These are phyloP conservation scores for Drosophila equinoxialis DNA, from an alignment of 1,140 invertebrate genomes.

Conservation along the genomic window DNA sequence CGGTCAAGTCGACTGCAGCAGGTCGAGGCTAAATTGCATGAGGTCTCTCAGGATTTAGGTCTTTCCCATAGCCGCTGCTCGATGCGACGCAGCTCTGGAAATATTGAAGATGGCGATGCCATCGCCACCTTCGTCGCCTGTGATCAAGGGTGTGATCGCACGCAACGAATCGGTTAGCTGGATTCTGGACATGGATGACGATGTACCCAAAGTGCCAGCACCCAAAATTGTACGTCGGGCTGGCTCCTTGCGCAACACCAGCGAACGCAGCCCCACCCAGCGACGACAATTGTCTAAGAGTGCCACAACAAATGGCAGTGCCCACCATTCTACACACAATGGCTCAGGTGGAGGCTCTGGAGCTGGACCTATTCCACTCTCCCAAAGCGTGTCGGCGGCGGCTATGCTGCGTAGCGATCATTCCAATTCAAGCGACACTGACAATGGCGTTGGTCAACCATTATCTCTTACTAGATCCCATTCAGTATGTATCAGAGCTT, in stretches of 20 bases:
- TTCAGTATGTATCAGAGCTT: slow-evolving; percentile 62
- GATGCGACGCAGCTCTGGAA: slow-evolving; percentile 24
- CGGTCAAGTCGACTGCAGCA: slow-evolving; percentile 84
- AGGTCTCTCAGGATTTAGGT: slow-evolving; percentile 37
- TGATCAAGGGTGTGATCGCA: slow-evolving; percentile 91
- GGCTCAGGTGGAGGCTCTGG: slow-evolving; percentile 9
- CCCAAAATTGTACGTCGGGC: slow-evolving; percentile 85
- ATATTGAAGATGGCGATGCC: slow-evolving; percentile 12
- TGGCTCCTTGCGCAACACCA: slow-evolving; percentile 83
- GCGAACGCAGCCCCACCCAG: slow-evolving; percentile 75
- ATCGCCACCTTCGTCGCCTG: slow-evolving; percentile 86
- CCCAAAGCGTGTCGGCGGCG: slow-evolving; percentile 85
- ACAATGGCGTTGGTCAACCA: slow-evolving; percentile 32
- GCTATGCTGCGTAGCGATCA: slow-evolving; percentile 68
- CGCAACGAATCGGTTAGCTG: slow-evolving; percentile 93
- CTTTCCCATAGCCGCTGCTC: slow-evolving; percentile 29
- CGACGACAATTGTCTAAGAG: slow-evolving; percentile 82
- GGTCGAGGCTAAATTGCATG: slow-evolving; percentile 64
- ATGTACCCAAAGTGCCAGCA: slow-evolving; percentile 87
- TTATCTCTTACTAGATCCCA: slow-evolving; percentile 71
- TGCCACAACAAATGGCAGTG: slow-evolving; percentile 45
- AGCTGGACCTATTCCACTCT: slow-evolving; percentile 82
- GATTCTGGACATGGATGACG: slow-evolving; percentile 90
- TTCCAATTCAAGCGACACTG: slow-evolving; percentile 42
- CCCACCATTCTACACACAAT: slow-evolving; percentile 18